Percentiles rank a stretch among this genome's conserved stretches.
Conservation (phyloP, 2,888 invertebrate species). For the Epistrophe eligans region DNA sequence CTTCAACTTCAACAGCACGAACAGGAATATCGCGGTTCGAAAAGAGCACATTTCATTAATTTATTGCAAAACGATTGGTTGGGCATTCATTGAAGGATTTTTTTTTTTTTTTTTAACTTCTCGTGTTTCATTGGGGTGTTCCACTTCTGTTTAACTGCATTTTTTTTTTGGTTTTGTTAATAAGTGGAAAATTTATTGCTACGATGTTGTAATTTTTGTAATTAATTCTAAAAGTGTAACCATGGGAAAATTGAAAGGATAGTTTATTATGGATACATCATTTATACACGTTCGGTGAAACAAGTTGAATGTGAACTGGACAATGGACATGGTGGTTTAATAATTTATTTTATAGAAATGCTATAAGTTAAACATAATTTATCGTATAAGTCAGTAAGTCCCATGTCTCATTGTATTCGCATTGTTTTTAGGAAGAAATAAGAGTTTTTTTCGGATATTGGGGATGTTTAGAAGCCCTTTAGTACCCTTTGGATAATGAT, state of each 20-base stretch:
- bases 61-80: constrained; percentile 73
- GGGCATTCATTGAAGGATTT: constrained; percentile 52
- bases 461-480: too few species aligned
- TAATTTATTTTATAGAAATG: background rate
- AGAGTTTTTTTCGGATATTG: too few species aligned
- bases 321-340: constrained; percentile 4
- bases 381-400: too few species aligned
- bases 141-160: constrained; percentile 37
- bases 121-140: constrained; percentile 49
- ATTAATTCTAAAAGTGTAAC: constrained; percentile 45
- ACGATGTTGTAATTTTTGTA: constrained; percentile 65
- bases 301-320: constrained; percentile 22
- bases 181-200: constrained; percentile 74
- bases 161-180: constrained; percentile 53
- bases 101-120: constrained; percentile 8
- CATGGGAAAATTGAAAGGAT: constrained; percentile 61
- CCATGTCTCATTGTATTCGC: background rate
- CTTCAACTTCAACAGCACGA: constrained; percentile 26
- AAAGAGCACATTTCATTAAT: constrained; percentile 66
- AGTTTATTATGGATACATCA: constrained; percentile 24
- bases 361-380: background rate
- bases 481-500: too few species aligned
- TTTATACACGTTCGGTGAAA: constrained; percentile 15
- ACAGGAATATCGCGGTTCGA: constrained; percentile 29
- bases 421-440: background rate